Conservation (phyloP, 2,888 invertebrate species). For the Oxyteleia sp. region DNA sequence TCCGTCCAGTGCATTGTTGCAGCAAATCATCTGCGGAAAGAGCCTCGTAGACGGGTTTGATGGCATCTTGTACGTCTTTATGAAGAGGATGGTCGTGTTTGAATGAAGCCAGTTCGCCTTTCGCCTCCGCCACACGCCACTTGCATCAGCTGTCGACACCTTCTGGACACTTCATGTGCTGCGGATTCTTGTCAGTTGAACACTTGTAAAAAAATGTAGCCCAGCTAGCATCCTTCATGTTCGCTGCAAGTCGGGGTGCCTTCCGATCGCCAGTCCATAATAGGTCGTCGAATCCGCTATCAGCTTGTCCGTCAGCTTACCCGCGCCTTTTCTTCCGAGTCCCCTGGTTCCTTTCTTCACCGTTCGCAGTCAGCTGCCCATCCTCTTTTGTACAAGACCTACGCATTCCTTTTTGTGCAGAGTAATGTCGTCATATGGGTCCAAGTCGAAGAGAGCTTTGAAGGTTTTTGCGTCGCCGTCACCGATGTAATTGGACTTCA, state of each 20-base stretch:
- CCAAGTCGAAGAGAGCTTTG: slow-evolving; percentile 38
- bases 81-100: neutral
- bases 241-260: slow-evolving; percentile 73
- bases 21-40: neutral
- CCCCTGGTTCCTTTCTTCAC: too few species aligned
- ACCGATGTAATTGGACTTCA: slow-evolving; percentile 44
- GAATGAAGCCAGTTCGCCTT: slow-evolving; percentile 1
- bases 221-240: slow-evolving; percentile 60
- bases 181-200: slow-evolving; percentile 69
- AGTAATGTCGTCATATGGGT: slow-evolving; percentile 21
- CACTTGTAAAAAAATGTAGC: slow-evolving; percentile 64
- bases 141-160: slow-evolving; percentile 14
- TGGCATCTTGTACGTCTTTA: too few species aligned
- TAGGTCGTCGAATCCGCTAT: slow-evolving; percentile 67
- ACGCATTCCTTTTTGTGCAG: neutral
- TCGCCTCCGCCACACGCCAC: slow-evolving; percentile 12
- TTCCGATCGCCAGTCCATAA: too few species aligned
- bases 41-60: too few species aligned
- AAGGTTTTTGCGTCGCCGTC: slow-evolving; percentile 62
- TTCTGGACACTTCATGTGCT: slow-evolving; percentile 51
- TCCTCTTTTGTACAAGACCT: neutral
- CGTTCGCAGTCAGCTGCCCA: slow-evolving; percentile 1
- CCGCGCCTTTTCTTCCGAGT: slow-evolving; percentile 17
- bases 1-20: slow-evolving; percentile 3
- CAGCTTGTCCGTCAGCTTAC: slow-evolving; percentile 29